A percentile compares a stretch with the other conserved stretches of the same genome.
These are phyloP conservation scores for Eutrigla gurnardus DNA, from an alignment of 2,797 vertebrate genomes.

Conservation along the genomic window DNA sequence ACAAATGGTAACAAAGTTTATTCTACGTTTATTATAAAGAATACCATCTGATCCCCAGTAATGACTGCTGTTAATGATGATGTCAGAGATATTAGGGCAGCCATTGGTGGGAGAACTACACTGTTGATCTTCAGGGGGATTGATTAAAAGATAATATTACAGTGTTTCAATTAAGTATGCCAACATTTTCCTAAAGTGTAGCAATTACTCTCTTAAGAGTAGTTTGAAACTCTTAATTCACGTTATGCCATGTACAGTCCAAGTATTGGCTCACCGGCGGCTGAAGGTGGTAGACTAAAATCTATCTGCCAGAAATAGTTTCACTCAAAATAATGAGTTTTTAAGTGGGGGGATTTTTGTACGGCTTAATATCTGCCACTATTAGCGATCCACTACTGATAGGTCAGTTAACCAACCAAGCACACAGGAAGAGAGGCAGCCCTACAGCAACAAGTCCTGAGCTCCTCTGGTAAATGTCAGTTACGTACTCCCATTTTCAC, in stretches of 20 bases:
- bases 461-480: conserved; percentile 13
- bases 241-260: not conserved
- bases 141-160: not conserved
- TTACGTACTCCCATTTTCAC: conserved; percentile 32
- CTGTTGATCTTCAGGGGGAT: not conserved
- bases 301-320: not conserved
- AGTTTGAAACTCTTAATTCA: not conserved
- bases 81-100: not conserved
- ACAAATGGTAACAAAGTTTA: not conserved
- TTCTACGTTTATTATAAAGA: not conserved
- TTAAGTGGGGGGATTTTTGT: not conserved
- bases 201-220: not conserved
- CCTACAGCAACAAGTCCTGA: conserved; percentile 7
- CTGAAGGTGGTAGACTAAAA: not conserved
- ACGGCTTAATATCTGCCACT: not conserved
- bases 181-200: not conserved
- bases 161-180: not conserved
- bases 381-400: not conserved
- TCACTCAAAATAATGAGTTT: not conserved
- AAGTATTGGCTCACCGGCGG: not conserved
- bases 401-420: conserved; percentile 1
- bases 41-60: not conserved
- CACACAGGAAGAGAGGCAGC: not conserved
- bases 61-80: not conserved
- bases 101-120: not conserved